Percentiles rank a stretch among this genome's conserved stretches.
Conservation (phyloP, 2,888 invertebrate genomes). For the Onthophagus sagittarius region DNA sequence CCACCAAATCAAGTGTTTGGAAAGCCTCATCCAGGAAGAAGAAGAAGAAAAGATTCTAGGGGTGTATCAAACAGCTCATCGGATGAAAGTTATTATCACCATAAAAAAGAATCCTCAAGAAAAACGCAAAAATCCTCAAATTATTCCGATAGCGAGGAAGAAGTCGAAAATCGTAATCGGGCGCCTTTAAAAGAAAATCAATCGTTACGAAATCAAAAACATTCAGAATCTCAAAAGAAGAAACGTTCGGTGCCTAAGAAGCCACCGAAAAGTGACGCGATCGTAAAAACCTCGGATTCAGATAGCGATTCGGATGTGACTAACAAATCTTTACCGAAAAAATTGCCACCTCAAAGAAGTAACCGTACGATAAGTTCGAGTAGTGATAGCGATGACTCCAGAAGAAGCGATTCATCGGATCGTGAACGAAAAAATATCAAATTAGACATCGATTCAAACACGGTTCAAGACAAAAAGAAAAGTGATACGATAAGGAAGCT, state of each 20-base stretch:
- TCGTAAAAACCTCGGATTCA: conserved; percentile 44
- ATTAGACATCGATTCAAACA: conserved; percentile 49
- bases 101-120: conserved; percentile 29
- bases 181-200: conserved; percentile 28
- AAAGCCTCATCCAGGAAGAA: conserved; percentile 29
- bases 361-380: conserved; percentile 30
- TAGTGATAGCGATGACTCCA: conserved; percentile 30
- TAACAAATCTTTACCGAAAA: conserved; percentile 38
- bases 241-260: conserved; percentile 48
- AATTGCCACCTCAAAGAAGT: conserved; percentile 26
- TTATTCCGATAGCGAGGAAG: conserved; percentile 20
- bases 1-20: conserved; percentile 20
- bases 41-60: conserved; percentile 32
- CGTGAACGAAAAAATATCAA: conserved; percentile 36
- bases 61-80: conserved; percentile 26
- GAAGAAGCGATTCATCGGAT: conserved; percentile 28
- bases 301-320: conserved; percentile 41
- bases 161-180: conserved; percentile 43
- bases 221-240: conserved; percentile 36
- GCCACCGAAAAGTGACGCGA: conserved; percentile 36
- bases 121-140: conserved; percentile 32
- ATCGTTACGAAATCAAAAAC: neutral
- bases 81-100: conserved; percentile 28
- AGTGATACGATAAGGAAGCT: conserved; percentile 65
- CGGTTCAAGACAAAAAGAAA: conserved; percentile 66